phyloP scores from a whole-genome alignment of 2,797 vertebrate genomes.

The Rhincodon typus region DNA sequence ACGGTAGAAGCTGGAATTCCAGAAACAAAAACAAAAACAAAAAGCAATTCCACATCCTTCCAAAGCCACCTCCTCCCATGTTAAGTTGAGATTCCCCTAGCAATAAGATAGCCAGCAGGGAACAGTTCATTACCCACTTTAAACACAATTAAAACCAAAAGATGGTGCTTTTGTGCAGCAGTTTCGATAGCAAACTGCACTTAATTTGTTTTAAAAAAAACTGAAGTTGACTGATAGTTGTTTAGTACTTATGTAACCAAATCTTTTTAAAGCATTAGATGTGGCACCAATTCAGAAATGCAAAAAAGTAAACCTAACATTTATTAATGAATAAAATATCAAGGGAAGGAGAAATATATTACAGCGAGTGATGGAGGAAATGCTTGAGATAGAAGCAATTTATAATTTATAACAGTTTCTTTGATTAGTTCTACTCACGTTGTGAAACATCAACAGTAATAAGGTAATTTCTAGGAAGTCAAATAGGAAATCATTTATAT shows the following conservation, averaged over 20 bases:
- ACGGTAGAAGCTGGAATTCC: too few species aligned
- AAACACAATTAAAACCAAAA: neutral
- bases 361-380: neutral
- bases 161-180: neutral
- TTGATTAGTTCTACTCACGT: constrained; percentile 12
- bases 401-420: constrained; percentile 14
- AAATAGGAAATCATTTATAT: neutral
- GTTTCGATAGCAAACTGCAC: neutral
- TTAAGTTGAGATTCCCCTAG: neutral
- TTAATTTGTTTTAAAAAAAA: neutral
- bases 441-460: neutral
- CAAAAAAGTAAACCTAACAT: neutral
- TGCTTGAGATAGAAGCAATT: neutral
- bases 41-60: neutral
- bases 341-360: neutral
- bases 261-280: neutral
- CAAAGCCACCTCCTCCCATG: neutral
- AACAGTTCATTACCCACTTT: neutral
- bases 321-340: constrained; percentile 26
- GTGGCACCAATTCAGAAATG: neutral
- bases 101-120: neutral
- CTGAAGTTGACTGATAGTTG: neutral
- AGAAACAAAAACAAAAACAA: too few species aligned
- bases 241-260: neutral
- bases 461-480: constrained; percentile 15